Evolutionary conservation across 2,888 invertebrate genomes (phyloP), one percentile per base, ranked within the genome.

Genomic region (Himalopsyche kuldschensis): DNA sequence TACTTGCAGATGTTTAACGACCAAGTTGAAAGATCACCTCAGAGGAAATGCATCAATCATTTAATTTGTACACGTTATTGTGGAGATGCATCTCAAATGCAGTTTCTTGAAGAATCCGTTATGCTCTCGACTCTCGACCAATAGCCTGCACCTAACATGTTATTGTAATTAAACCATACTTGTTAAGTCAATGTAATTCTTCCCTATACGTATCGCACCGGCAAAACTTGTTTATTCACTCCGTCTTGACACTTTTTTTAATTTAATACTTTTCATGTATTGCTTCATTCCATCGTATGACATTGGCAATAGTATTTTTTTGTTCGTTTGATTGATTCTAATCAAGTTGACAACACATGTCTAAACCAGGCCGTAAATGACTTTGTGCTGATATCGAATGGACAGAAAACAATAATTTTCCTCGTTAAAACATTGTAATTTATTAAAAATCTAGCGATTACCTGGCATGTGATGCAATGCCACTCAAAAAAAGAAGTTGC

Each of bases 121-220:
- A 82, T 27, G 30, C 76, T 69, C 35, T 27, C 79, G 15, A 27
- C 76, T 69, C 35, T 27, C 79, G 15, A 27, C 55, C 63, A 78
- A 82, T 82, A 20, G 77, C 32, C 79, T 46, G 82, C n/a, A n/a
- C n/a, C n/a, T 75, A 82, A 82, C 82, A 82, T 75, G 82, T 82
- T 82, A 79, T 82, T 82, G 82, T 82, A 79, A 82, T 82, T 82
- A 82, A 35, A 24, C 82, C 82, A 75, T 75, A 47, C 82, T 76
- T 17, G 79, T 79, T 82, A 82, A 82, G 79, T 55, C 75, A 79
- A 82, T 69, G 82, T 75, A 32, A 79, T 47, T 76, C 69, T 82
- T 41, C 78, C 75, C 31, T 79, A 27, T 27, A 69, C 30, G 24
- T 30, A 27, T 2, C 0, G 4, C 27, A 30, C 11, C 4, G 0